Percentiles rank a stretch among this genome's conserved stretches.
Conservation (phyloP, 2,888 invertebrate species). For the Drosophila pseudotakahashii region DNA sequence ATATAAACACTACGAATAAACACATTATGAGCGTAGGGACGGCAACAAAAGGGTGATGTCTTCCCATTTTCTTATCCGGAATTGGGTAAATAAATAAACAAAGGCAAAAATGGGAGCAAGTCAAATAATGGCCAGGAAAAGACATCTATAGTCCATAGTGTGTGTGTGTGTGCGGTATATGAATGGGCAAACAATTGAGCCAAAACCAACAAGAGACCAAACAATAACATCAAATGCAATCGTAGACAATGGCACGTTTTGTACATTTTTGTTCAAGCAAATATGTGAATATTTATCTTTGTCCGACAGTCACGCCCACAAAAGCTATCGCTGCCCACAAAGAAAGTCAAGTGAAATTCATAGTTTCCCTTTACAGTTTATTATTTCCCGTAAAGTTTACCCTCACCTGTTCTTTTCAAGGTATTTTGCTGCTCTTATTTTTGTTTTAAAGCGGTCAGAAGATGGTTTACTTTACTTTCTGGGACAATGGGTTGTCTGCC, state of each 20-base stretch:
- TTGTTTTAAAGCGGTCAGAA: slow-evolving; percentile 21
- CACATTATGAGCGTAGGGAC: slow-evolving; percentile 59
- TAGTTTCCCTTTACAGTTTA: not conserved
- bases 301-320: slow-evolving; percentile 10
- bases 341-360: slow-evolving; percentile 11
- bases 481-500: slow-evolving; percentile 49
- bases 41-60: slow-evolving; percentile 15
- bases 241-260: slow-evolving; percentile 50
- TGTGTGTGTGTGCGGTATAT: slow-evolving; percentile 21
- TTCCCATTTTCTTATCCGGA: slow-evolving; percentile 8
- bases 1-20: slow-evolving; percentile 67
- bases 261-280: slow-evolving; percentile 38
- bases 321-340: slow-evolving; percentile 3
- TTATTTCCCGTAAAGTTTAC: slow-evolving; percentile 1
- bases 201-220: slow-evolving; percentile 29
- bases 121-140: slow-evolving; percentile 59
- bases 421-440: not conserved
- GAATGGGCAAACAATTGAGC: slow-evolving; percentile 49
- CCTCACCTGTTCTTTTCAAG: not conserved
- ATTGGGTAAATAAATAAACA: slow-evolving; percentile 72
- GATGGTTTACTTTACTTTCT: slow-evolving; percentile 23
- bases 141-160: slow-evolving; percentile 8
- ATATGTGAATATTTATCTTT: slow-evolving; percentile 31
- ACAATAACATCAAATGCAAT: slow-evolving; percentile 37
- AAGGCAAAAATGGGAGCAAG: slow-evolving; percentile 48